Evolutionary conservation across 2,797 vertebrate species (phyloP).

Genomic region (Chaetodon trifasciatus): DNA sequence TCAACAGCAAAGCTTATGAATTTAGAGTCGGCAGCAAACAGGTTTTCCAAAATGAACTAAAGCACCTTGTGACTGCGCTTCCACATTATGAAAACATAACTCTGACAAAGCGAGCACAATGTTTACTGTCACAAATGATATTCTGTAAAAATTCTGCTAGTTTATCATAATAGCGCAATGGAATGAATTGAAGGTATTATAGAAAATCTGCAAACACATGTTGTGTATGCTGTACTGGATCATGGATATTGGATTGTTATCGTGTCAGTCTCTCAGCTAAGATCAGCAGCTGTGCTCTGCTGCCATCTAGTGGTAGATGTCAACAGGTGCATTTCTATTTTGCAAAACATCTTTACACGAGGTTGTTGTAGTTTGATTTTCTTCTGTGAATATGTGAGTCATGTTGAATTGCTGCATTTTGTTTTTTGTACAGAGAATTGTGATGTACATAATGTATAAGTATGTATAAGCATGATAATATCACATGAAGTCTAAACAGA

Average conservation of each 20-base stretch:
- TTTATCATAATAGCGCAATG: not conserved
- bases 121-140: not conserved
- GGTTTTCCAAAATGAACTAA: not conserved
- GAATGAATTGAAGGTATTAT: not conserved
- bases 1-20: not conserved
- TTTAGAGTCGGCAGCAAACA: not conserved
- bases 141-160: not conserved
- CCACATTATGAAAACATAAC: not conserved
- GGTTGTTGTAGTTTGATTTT: not conserved
- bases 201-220: not conserved
- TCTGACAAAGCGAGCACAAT: not conserved
- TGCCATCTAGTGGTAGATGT: constrained; percentile 26
- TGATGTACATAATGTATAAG: not conserved
- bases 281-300: constrained; percentile 7
- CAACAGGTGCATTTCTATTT: not conserved
- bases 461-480: not conserved
- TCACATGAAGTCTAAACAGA: not conserved
- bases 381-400: too few relatives aligned
- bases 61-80: not conserved
- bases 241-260: not conserved
- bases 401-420: too few relatives aligned
- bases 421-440: not conserved
- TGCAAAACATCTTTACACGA: not conserved
- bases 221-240: not conserved
- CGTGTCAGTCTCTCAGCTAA: not conserved